Evolutionary conservation across 2,113 vertebrate genomes (phyloP).

Genomic region (Astur gentilis): DNA sequence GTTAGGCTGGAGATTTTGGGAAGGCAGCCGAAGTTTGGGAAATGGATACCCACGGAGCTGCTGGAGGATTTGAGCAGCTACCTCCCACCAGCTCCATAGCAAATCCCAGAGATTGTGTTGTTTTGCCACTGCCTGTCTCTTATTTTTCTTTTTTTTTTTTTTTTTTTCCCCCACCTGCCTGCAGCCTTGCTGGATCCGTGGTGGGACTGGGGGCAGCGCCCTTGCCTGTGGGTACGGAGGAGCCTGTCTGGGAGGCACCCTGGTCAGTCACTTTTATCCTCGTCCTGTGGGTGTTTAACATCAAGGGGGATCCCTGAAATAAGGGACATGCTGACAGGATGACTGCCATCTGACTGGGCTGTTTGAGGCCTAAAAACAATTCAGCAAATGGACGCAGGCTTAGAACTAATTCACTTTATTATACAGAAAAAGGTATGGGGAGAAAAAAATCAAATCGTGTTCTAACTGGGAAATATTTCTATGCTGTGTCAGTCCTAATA

Average conservation of each 20-base stretch:
- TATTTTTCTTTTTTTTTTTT: too few relatives aligned
- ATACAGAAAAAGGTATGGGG: background rate
- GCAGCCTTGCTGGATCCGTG: background rate
- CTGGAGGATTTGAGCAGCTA: background rate
- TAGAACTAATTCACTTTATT: background rate
- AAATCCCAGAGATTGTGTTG: background rate
- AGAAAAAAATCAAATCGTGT: fast-evolving
- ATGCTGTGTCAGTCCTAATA: too few relatives aligned
- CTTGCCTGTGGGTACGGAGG: background rate
- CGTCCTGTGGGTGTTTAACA: background rate
- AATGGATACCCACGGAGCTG: background rate
- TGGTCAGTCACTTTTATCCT: background rate
- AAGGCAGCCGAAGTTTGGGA: background rate
- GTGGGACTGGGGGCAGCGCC: background rate
- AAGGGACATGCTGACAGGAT: background rate
- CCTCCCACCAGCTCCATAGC: fast-evolving
- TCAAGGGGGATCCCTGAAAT: background rate
- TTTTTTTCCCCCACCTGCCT: background rate
- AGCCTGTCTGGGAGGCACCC: background rate
- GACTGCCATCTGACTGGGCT: background rate
- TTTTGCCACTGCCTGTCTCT: background rate
- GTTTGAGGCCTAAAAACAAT: background rate
- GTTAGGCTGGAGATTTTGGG: background rate
- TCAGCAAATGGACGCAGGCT: background rate
- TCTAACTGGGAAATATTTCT: background rate